phyloP scores from a whole-genome alignment of 1,140 invertebrate species.

The Triops longicaudatus region DNA sequence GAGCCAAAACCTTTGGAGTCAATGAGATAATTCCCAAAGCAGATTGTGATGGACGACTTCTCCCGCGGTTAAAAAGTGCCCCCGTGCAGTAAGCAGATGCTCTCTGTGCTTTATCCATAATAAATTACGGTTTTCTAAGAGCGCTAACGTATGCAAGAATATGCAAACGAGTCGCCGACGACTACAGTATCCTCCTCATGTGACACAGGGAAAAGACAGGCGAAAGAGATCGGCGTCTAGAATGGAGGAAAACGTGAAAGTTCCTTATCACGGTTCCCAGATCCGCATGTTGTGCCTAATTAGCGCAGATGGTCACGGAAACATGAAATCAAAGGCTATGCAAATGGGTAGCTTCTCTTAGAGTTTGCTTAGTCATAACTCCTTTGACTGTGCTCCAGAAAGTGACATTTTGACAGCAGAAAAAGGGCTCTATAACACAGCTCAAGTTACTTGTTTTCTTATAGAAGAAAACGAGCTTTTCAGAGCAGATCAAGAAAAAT shows the following conservation, averaged over 20 bases:
- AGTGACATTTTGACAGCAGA: background rate
- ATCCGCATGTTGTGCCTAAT: conserved; percentile 6
- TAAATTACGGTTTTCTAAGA: conserved; percentile 3
- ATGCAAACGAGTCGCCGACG: background rate
- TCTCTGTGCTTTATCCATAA: conserved; percentile 5
- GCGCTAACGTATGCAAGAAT: background rate
- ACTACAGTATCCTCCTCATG: background rate
- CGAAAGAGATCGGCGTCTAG: background rate
- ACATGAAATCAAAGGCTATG: conserved; percentile 8
- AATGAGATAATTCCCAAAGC: conserved; percentile 15
- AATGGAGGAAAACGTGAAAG: background rate
- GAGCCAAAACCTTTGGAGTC: background rate
- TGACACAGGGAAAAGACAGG: background rate
- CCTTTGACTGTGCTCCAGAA: background rate
- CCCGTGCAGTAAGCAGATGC: conserved; percentile 3
- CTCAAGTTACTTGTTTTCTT: conserved; percentile 12
- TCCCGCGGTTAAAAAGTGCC: background rate
- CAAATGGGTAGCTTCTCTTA: background rate
- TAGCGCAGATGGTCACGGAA: conserved; percentile 7
- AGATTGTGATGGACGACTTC: conserved; percentile 10
- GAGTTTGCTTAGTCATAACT: background rate
- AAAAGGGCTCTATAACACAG: background rate
- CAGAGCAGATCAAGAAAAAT: background rate
- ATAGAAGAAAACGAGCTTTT: background rate
- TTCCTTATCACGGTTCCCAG: background rate